Conservation (phyloP, 2,888 invertebrate species). For the Lasioglossum malachurum region DNA sequence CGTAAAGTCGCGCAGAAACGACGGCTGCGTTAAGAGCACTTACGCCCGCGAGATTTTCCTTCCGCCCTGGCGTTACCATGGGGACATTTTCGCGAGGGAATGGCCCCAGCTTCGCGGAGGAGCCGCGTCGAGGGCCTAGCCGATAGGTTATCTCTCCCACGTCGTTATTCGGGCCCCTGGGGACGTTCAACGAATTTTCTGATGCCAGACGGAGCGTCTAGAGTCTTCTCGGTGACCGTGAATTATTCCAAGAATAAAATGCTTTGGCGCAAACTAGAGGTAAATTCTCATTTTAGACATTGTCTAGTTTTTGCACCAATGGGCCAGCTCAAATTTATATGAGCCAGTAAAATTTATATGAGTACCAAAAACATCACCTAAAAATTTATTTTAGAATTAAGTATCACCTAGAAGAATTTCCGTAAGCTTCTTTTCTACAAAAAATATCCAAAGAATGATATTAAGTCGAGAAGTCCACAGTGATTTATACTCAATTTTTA, state of each 20-base stretch:
- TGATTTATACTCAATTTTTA: no score
- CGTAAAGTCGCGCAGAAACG: conserved; percentile 55
- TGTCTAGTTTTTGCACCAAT: no score
- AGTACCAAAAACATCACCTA: neutral
- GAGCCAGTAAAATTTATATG: no score
- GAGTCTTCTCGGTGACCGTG: neutral
- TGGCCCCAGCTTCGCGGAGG: conserved; percentile 12
- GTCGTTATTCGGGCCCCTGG: conserved; percentile 19
- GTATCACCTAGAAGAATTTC: no score
- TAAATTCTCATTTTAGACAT: neutral
- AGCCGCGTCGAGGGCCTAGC: conserved; percentile 18
- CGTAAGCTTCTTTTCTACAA: neutral
- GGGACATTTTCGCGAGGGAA: conserved; percentile 55
- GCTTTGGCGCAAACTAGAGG: neutral
- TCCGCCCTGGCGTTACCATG: conserved; percentile 49
- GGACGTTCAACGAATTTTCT: neutral
- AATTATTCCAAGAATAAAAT: neutral
- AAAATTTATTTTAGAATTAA: neutral
- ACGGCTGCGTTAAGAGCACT: conserved; percentile 36
- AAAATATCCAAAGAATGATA: no score
- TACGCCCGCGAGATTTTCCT: conserved; percentile 20
- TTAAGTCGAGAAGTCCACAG: no score
- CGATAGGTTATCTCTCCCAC: conserved; percentile 46
- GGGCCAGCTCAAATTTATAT: no score
- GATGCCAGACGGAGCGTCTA: neutral